Conservation (phyloP, 2,888 invertebrate genomes). For the Litoditis marina region DNA sequence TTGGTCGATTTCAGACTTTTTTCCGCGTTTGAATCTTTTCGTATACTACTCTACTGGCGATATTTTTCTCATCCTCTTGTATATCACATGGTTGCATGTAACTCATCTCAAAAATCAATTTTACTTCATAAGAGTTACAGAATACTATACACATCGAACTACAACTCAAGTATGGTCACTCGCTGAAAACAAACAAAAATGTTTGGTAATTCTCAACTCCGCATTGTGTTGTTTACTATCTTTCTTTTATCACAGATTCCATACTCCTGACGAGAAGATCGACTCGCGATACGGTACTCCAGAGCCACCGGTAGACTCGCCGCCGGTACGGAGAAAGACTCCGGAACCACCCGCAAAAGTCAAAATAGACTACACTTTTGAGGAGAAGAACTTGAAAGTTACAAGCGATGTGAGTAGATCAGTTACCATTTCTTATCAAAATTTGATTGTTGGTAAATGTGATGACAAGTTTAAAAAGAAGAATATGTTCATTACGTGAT, state of each 20-base stretch:
- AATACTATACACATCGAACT: too few species aligned
- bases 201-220: not conserved
- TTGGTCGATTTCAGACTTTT: too few species aligned
- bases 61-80: too few species aligned
- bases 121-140: too few species aligned
- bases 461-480: too few species aligned
- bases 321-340: conserved; percentile 13
- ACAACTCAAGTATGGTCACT: too few species aligned
- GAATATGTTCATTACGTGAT: too few species aligned
- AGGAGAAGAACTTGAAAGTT: conserved; percentile 38
- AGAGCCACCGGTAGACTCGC: conserved; percentile 34
- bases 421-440: not conserved
- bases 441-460: not conserved
- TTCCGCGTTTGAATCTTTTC: too few species aligned
- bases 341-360: not conserved
- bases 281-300: conserved; percentile 20
- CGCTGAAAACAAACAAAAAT: not conserved
- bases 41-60: too few species aligned
- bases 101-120: too few species aligned
- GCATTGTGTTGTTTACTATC: not conserved
- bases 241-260: conserved; percentile 29
- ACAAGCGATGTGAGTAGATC: conserved; percentile 21
- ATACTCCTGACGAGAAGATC: conserved; percentile 13
- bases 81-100: too few species aligned
- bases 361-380: conserved; percentile 41